Conservation (phyloP, 2,888 invertebrate species). For the Oscheius sp. region DNA sequence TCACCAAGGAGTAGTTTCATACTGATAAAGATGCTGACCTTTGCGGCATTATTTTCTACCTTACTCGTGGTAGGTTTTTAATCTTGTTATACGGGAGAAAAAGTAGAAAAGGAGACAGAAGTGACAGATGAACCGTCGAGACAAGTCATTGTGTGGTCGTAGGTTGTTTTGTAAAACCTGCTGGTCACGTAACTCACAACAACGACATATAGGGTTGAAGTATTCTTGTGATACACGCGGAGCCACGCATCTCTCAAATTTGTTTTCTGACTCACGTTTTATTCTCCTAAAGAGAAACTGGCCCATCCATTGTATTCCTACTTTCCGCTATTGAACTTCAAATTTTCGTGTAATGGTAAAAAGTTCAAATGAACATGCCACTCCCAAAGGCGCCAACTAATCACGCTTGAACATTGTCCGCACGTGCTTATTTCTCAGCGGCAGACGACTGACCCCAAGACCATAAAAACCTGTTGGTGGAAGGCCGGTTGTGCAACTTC, state of each 20-base stretch:
- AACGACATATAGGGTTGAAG: conserved; percentile 13
- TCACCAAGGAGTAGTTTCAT: not conserved
- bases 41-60: not conserved
- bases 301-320: too few species aligned
- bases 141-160: conserved; percentile 5
- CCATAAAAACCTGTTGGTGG: conserved; percentile 28
- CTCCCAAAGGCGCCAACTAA: not conserved
- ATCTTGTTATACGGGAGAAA: too few species aligned
- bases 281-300: not conserved
- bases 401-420: conserved; percentile 11
- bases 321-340: too few species aligned
- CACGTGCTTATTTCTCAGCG: conserved; percentile 7
- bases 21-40: conserved; percentile 7
- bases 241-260: not conserved
- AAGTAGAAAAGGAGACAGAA: not conserved
- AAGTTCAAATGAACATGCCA: not conserved
- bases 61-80: not conserved
- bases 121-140: too few species aligned
- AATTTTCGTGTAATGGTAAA: not conserved
- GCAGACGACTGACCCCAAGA: conserved; percentile 29
- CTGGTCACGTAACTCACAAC: conserved; percentile 20
- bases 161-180: conserved; percentile 12
- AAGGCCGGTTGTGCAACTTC: conserved; percentile 25
- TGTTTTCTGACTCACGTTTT: not conserved
- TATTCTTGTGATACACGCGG: not conserved